Conservation (phyloP, 2,113 vertebrate genomes). For the Pteruthius melanotis region DNA sequence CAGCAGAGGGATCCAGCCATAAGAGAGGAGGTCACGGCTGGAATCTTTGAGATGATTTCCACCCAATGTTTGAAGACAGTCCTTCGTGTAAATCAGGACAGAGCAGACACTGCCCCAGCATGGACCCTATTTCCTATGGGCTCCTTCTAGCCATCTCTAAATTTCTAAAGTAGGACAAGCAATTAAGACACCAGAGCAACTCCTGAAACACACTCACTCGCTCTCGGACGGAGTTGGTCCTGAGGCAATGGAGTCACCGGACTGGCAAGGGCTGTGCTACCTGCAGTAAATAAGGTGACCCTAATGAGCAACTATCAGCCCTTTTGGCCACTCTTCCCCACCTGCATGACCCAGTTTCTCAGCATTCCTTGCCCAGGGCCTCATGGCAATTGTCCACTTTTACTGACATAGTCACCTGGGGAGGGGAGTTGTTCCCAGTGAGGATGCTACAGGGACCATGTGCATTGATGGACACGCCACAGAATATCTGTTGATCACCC, state of each 20-base stretch:
- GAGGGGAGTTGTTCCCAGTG: not conserved
- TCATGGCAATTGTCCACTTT: not conserved
- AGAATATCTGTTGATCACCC: not conserved
- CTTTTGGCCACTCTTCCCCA: not conserved
- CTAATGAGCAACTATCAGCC: not conserved
- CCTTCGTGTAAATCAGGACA: not conserved
- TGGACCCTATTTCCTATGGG: not conserved
- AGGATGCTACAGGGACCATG: not conserved
- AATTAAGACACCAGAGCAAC: not conserved
- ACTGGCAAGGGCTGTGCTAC: not conserved
- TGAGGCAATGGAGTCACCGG: fast-evolving
- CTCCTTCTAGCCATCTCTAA: not conserved
- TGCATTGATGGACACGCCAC: not conserved
- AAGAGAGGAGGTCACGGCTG: not conserved
- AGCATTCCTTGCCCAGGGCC: not conserved
- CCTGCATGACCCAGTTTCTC: not conserved
- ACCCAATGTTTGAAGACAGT: not conserved
- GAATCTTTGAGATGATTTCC: not conserved
- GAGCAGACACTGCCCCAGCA: not conserved
- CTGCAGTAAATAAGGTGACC: not conserved
- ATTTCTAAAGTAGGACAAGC: slow-evolving; percentile 11
- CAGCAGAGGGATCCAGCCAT: not conserved
- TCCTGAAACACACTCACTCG: not conserved
- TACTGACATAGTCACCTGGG: not conserved
- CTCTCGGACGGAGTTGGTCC: fast-evolving